Conservation (phyloP, 64 coral and sea anemone species). For the Dendronephthya gigantea region DNA sequence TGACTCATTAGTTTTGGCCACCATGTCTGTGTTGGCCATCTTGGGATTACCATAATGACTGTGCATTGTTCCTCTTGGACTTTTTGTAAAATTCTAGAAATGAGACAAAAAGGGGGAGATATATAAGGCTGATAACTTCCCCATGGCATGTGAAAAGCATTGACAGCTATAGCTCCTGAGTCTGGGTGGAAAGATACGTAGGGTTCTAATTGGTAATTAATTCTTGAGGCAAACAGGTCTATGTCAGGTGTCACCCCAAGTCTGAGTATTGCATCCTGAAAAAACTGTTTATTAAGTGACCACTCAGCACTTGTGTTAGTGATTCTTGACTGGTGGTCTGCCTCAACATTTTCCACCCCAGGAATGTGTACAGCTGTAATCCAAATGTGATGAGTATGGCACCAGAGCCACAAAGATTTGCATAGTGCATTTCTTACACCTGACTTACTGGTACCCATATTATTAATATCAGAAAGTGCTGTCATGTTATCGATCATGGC, state of each 20-base stretch:
- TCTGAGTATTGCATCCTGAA: background rate
- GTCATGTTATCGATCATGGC: conserved; percentile 23
- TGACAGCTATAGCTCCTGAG: background rate
- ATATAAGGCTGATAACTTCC: background rate
- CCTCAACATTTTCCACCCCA: background rate
- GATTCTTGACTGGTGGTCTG: background rate
- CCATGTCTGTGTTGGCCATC: conserved; percentile 8
- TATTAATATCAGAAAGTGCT: conserved; percentile 16
- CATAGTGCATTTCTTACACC: background rate
- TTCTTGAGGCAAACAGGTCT: background rate
- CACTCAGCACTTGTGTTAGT: background rate
- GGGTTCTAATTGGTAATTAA: background rate
- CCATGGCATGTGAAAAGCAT: conserved; percentile 20
- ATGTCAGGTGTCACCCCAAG: background rate
- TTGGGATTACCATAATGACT: background rate
- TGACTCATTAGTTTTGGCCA: conserved; percentile 7
- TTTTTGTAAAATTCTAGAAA: conserved; percentile 6
- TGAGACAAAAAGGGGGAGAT: conserved; percentile 22
- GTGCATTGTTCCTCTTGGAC: background rate
- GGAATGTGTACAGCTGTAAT: background rate
- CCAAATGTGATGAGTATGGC: background rate
- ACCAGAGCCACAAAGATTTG: conserved; percentile 6
- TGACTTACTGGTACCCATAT: conserved; percentile 23
- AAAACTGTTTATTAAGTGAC: background rate
- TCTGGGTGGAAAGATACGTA: conserved; percentile 1